Evolutionary conservation across 2,797 vertebrate species (phyloP).

Genomic region (Acipenser oxyrinchus): DNA sequence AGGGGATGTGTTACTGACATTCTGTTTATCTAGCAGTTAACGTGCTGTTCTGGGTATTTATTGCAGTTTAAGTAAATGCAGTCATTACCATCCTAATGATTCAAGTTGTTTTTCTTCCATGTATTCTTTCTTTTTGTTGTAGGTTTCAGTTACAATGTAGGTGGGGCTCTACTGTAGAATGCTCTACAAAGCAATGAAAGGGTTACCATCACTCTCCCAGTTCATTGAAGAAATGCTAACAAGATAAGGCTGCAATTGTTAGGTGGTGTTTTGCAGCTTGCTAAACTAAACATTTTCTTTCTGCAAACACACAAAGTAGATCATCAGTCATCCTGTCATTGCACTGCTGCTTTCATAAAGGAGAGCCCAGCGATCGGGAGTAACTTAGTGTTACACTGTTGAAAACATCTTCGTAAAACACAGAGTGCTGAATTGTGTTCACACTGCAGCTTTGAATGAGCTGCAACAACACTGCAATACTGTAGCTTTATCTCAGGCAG

Average conservation of each 20-base stretch:
- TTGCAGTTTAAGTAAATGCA: no score
- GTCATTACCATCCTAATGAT: no score
- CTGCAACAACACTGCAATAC: not conserved
- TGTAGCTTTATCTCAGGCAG: constrained; percentile 4
- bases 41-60: no score
- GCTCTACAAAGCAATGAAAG: not conserved
- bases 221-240: constrained; percentile 6
- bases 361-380: not conserved
- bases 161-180: not conserved
- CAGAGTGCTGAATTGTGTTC: not conserved
- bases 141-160: no score
- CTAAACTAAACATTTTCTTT: constrained; percentile 9
- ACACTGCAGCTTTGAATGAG: not conserved
- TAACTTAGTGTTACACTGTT: not conserved
- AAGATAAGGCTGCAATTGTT: constrained; percentile 7
- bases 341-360: not conserved
- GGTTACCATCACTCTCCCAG: not conserved
- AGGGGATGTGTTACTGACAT: no score
- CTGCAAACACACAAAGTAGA: constrained; percentile 4
- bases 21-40: no score
- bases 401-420: not conserved
- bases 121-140: no score
- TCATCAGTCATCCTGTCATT: constrained; percentile 5
- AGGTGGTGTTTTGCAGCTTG: constrained; percentile 5
- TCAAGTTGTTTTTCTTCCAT: no score